phyloP scores from a whole-genome alignment of 2,113 vertebrate species.

The Syngnathoides biaculeatus region DNA sequence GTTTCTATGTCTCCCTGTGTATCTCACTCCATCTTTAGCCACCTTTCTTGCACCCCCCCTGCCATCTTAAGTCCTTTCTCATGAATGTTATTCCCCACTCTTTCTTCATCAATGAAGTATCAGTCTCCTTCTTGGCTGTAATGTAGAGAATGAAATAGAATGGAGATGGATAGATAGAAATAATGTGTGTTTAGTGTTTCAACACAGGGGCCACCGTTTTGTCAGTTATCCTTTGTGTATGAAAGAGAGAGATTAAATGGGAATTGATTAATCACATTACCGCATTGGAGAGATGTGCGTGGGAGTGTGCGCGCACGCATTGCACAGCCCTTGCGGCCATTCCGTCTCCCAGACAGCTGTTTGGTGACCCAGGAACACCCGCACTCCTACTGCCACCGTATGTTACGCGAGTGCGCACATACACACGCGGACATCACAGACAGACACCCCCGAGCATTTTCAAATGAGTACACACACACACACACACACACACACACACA shows the following conservation, averaged over 20 bases:
- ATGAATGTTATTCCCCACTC: too few relatives aligned
- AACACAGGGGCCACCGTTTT: too few relatives aligned
- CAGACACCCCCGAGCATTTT: slow-evolving; percentile 33
- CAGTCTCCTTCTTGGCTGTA: too few relatives aligned
- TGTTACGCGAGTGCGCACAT: slow-evolving; percentile 20
- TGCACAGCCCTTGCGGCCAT: slow-evolving; percentile 34
- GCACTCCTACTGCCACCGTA: slow-evolving; percentile 16
- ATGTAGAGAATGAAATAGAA: too few relatives aligned
- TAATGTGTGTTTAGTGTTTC: too few relatives aligned
- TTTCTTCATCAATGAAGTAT: too few relatives aligned
- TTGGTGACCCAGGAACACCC: slow-evolving; percentile 56
- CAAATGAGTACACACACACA: slow-evolving; percentile 6
- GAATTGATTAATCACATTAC: slow-evolving; percentile 30
- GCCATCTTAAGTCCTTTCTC: too few relatives aligned
- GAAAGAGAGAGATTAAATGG: background rate
- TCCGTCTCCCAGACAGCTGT: slow-evolving; percentile 55
- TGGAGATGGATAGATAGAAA: too few relatives aligned
- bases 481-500: slow-evolving; percentile 8
- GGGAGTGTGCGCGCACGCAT: slow-evolving; percentile 12
- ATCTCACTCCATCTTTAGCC: too few relatives aligned
- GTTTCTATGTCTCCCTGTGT: too few relatives aligned
- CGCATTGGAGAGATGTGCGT: slow-evolving; percentile 12
- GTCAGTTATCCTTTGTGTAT: too few relatives aligned
- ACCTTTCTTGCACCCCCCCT: too few relatives aligned
- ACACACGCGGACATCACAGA: slow-evolving; percentile 19